Conservation (phyloP, 2,113 vertebrate species). For the Lonchura striata region DNA sequence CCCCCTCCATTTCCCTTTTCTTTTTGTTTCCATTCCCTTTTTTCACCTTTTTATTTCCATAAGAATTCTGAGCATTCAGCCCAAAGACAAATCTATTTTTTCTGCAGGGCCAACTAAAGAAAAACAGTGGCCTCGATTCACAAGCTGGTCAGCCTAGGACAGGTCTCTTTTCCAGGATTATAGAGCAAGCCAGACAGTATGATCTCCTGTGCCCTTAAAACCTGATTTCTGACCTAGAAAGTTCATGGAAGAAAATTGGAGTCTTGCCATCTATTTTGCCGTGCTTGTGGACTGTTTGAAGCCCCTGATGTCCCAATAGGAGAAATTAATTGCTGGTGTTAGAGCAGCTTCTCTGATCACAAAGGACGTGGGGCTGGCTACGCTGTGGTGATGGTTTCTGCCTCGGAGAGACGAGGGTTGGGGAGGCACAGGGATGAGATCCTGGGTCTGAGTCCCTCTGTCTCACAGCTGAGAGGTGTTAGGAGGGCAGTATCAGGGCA, state of each 20-base stretch:
- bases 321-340: constrained; percentile 33
- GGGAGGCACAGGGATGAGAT: not conserved
- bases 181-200: not conserved
- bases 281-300: not conserved
- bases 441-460: not conserved
- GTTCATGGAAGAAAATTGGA: constrained; percentile 38
- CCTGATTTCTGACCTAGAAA: constrained; percentile 42
- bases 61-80: not conserved
- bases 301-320: not conserved
- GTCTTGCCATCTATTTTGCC: constrained; percentile 26
- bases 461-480: not conserved
- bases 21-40: not conserved
- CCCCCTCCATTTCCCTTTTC: not conserved
- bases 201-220: constrained; percentile 29
- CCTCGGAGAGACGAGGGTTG: not conserved
- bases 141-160: not conserved
- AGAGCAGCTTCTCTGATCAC: not conserved
- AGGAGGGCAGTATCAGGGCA: not conserved
- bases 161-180: constrained; percentile 9
- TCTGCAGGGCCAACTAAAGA: not conserved
- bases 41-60: not conserved
- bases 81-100: not conserved
- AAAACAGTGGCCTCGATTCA: not conserved
- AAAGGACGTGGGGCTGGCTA: not conserved
- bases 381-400: not conserved